phyloP scores from a whole-genome alignment of 2,888 invertebrate genomes.

The Euclidia mi region DNA sequence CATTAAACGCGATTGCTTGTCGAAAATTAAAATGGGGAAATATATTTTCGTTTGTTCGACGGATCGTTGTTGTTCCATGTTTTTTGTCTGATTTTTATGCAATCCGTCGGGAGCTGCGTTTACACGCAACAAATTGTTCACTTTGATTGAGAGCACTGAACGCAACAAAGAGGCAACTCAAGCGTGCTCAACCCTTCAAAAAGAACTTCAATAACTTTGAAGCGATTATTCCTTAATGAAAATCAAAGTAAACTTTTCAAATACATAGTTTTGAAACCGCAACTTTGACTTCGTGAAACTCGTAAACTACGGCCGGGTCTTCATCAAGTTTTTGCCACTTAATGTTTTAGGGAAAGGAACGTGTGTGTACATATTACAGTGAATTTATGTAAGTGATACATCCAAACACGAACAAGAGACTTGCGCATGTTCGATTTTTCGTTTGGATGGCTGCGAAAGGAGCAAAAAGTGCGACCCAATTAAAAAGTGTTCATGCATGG shows the following conservation, averaged over 20 bases:
- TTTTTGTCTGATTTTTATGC: slow-evolving; percentile 83
- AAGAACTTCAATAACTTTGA: slow-evolving; percentile 22
- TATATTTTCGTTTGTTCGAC: slow-evolving; percentile 84
- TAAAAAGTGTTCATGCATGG: slow-evolving; percentile 89
- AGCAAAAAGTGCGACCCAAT: slow-evolving; percentile 86
- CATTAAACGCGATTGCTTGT: slow-evolving; percentile 87
- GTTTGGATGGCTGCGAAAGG: slow-evolving; percentile 78
- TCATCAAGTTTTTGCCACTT: slow-evolving; percentile 31
- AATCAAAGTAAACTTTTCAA: slow-evolving; percentile 34
- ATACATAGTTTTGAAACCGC: slow-evolving; percentile 43
- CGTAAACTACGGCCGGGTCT: slow-evolving; percentile 36
- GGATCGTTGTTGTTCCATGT: slow-evolving; percentile 74
- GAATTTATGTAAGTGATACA: slow-evolving; percentile 20
- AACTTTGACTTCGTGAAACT: slow-evolving; percentile 41
- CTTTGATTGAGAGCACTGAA: slow-evolving; percentile 73
- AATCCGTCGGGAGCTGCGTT: slow-evolving; percentile 80
- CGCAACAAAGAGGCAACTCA: slow-evolving; percentile 34
- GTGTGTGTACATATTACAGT: slow-evolving; percentile 1
- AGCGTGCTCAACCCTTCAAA: slow-evolving; percentile 20
- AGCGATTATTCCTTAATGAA: slow-evolving; percentile 18
- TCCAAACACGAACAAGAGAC: slow-evolving; percentile 56
- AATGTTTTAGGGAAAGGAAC: slow-evolving; percentile 16
- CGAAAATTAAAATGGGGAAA: slow-evolving; percentile 86
- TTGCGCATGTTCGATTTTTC: slow-evolving; percentile 81
- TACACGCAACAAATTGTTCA: slow-evolving; percentile 83